Conservation (phyloP, 30 jellyfish, hydroid and myxozoan species). For the Calvadosia cruxmelitensis region DNA sequence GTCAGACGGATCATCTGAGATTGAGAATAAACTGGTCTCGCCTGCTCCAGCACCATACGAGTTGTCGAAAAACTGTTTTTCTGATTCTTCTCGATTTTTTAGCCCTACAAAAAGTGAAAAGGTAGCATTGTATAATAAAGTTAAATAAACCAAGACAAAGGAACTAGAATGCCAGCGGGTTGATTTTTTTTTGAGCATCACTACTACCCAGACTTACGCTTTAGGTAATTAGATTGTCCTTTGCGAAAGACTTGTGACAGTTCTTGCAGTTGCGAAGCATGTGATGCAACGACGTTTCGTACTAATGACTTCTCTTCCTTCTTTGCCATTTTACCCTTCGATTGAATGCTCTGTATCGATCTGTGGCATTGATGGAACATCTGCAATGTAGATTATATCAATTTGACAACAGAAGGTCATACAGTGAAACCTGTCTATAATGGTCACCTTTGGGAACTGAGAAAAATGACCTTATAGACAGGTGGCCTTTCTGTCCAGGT, state of each 20-base stretch:
- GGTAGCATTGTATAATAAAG: too few species aligned
- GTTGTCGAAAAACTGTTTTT: slow-evolving; percentile 60
- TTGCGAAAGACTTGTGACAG: slow-evolving; percentile 60
- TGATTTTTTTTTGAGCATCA: too few species aligned
- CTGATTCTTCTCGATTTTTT: slow-evolving; percentile 92
- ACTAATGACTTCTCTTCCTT: slow-evolving; percentile 62
- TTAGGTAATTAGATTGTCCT: slow-evolving; percentile 80
- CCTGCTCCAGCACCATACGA: slow-evolving; percentile 29
- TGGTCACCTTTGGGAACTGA: too few species aligned
- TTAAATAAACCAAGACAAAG: too few species aligned
- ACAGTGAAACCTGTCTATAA: too few species aligned
- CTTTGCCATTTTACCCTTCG: slow-evolving; percentile 45
- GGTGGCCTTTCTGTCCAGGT: neutral
- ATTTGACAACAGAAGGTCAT: neutral
- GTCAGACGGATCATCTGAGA: slow-evolving; percentile 46
- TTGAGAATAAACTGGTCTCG: slow-evolving; percentile 31
- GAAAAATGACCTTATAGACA: too few species aligned
- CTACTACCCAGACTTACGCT: too few species aligned
- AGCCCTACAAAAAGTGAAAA: slow-evolving; percentile 23
- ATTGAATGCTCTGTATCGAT: slow-evolving; percentile 58
- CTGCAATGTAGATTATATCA: slow-evolving; percentile 10
- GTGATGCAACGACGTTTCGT: slow-evolving; percentile 68
- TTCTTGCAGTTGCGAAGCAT: slow-evolving; percentile 90
- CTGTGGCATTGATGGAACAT: slow-evolving; percentile 96
- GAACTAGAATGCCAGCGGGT: neutral